These are phyloP conservation scores for Heloderma charlesbogerti DNA, from an alignment of 2,113 vertebrate genomes.

Conservation along the genomic window DNA sequence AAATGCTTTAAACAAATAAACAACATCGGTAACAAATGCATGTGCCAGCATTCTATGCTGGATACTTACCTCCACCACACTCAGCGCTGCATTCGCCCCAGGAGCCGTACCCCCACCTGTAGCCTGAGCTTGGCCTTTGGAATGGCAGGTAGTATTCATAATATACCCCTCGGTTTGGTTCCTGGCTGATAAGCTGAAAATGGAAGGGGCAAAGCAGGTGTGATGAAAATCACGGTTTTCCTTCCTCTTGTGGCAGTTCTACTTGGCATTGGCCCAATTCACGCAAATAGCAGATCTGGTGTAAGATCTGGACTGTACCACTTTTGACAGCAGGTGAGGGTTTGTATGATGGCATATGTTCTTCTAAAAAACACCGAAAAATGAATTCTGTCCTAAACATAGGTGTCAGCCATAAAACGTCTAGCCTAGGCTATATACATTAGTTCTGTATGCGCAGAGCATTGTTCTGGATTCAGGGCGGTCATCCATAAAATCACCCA, in stretches of 20 bases:
- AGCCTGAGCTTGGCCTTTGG: constrained; percentile 69
- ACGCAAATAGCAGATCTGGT: background rate
- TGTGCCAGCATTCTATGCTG: background rate
- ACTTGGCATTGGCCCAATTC: background rate
- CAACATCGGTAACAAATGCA: background rate
- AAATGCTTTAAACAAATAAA: background rate
- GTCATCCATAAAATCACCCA: background rate
- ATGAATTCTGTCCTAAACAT: background rate
- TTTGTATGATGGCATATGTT: background rate
- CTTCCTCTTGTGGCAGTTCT: background rate
- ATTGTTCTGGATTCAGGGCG: background rate
- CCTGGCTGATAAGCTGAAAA: constrained; percentile 92
- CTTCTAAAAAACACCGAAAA: background rate
- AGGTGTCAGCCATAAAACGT: background rate
- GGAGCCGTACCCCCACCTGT: constrained; percentile 92
- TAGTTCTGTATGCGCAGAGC: background rate
- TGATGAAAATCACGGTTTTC: background rate
- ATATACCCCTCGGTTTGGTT: constrained; percentile 86
- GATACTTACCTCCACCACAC: constrained; percentile 88
- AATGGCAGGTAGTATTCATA: constrained; percentile 89
- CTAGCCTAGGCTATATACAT: background rate
- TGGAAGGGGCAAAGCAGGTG: background rate
- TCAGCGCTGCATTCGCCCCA: constrained; percentile 90
- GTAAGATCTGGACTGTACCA: background rate
- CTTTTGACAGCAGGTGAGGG: background rate